Evolutionary conservation across 2,888 invertebrate genomes (phyloP), one percentile per base, ranked within the genome.

Genomic region (Harpalus rubripes): DNA sequence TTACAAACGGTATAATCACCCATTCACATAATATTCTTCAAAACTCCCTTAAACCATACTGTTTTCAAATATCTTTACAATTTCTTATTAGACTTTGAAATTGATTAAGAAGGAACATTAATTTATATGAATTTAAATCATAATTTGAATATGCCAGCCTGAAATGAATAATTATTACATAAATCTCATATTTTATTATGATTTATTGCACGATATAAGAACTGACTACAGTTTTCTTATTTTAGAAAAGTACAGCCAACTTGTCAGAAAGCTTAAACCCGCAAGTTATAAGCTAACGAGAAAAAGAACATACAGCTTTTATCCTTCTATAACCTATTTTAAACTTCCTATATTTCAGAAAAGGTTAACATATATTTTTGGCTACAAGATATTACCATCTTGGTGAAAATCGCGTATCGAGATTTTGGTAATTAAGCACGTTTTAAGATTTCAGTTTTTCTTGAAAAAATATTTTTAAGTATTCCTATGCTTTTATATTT

Each of bases 101-200:
- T 52, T 8, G 6, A 52, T 8, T 0, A 52, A 10, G 44, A 10
- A 10, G 12, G 1, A 44, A 44, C 10, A 10, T 44, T 52, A 52
- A 52, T 12, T 52, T 52, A 52, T 52, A 52, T 52, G 44, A 52
- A 12, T 52, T 52, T 8, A 10, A 52, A 52, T 12, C 44, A 8
- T 52, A 52, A 6, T 52, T 52, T 10, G 10, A 52, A 52, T 10
- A 8, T 10, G 44, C 10, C 2, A 52, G 44, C 10, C 44, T 52
- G 12, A 52, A 12, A 52, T 52, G 44, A 52, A 52, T 52, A 52
- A 52, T 52, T 52, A 52, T 52, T 52, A 52, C 44, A 52, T 32
- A 52, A 52, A 52, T 52, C 44, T 32, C 44, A 52, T 52, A 52
- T 52, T 52, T 52, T 52, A 52, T 52, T 8, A 52, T 52, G 44